These are phyloP conservation scores for Bubo scandiacus DNA, from an alignment of 2,113 vertebrate species.

Conservation along the genomic window DNA sequence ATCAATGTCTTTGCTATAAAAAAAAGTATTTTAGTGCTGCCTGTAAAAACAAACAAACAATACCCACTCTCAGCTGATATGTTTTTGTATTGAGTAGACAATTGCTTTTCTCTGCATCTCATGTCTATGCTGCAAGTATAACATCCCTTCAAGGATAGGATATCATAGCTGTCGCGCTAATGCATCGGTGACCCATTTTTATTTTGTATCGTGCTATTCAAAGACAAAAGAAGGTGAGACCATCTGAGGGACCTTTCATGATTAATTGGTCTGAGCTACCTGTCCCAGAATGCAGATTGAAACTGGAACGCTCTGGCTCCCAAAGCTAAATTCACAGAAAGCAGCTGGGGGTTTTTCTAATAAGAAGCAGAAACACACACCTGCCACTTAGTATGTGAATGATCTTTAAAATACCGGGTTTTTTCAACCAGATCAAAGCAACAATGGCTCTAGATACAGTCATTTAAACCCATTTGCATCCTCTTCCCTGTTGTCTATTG, in stretches of 20 bases:
- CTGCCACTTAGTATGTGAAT: constrained; percentile 8
- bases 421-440: not conserved
- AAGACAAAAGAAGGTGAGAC: constrained; percentile 77
- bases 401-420: not conserved
- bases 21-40: not conserved
- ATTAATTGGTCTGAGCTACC: constrained; percentile 69
- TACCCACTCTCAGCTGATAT: not conserved
- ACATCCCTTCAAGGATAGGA: constrained; percentile 21
- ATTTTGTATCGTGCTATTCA: constrained; percentile 19
- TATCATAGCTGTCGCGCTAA: not conserved
- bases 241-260: constrained; percentile 46
- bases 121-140: not conserved
- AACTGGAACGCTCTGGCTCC: constrained; percentile 50
- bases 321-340: constrained; percentile 40
- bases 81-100: not conserved
- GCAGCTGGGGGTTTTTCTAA: not conserved
- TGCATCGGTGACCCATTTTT: constrained; percentile 63
- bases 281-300: constrained; percentile 57
- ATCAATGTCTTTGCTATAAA: not conserved
- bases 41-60: not conserved
- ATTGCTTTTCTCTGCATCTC: not conserved
- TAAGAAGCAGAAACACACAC: not conserved
- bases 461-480: not conserved
- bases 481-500: not conserved
- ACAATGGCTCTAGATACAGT: not conserved